A percentile compares a stretch with the other conserved stretches of the same genome.
These are phyloP conservation scores for Hormaphis cornu DNA, from an alignment of 1,140 invertebrate genomes.

Conservation along the genomic window DNA sequence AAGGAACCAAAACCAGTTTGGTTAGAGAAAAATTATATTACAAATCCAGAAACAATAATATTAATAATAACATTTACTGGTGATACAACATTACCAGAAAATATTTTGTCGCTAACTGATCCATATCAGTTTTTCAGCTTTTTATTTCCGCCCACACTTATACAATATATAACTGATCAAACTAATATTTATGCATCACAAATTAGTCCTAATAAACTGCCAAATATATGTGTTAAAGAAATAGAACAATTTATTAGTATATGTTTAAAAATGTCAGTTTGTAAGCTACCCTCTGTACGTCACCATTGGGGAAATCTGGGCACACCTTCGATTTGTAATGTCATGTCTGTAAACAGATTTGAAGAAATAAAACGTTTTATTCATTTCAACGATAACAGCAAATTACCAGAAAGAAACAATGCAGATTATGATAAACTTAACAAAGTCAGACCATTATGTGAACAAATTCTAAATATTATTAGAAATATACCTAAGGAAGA, in stretches of 20 bases:
- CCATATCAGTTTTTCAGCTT: neutral
- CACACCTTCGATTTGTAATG: conserved; percentile 38
- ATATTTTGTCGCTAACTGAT: neutral
- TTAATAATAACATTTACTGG: too few species aligned
- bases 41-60: neutral
- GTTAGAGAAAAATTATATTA: neutral
- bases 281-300: neutral
- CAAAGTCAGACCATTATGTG: conserved; percentile 24
- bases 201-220: neutral
- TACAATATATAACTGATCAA: neutral
- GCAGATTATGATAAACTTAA: conserved; percentile 36
- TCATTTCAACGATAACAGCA: conserved; percentile 40
- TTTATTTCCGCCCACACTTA: neutral
- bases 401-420: conserved; percentile 27
- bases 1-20: neutral
- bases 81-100: neutral
- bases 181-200: neutral
- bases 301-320: neutral
- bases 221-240: neutral
- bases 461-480: neutral
- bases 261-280: neutral
- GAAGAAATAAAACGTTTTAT: conserved; percentile 39
- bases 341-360: conserved; percentile 41
- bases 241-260: conserved; percentile 13
- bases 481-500: conserved; percentile 37